A percentile compares a stretch with the other conserved stretches of the same genome.
Evolutionary conservation across 2,113 vertebrate species (phyloP).

Genomic region (Chaetura pelagica): DNA sequence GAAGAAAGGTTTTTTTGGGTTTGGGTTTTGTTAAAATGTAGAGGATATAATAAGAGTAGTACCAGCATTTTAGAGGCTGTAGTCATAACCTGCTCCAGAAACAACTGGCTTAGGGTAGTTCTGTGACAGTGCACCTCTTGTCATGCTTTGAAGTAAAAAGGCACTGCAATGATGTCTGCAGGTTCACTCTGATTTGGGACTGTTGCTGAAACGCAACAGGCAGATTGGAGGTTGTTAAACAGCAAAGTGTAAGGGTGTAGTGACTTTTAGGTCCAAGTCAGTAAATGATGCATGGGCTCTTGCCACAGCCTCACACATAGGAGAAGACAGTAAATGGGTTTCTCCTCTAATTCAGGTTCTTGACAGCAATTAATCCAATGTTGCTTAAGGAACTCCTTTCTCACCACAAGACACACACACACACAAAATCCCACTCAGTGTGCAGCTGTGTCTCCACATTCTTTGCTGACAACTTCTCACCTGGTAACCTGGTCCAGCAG

Average conservation of each 20-base stretch:
- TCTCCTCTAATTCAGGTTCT: not conserved
- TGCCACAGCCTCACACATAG: not conserved
- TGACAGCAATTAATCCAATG: not conserved
- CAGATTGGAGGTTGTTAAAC: not conserved
- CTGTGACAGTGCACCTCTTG: not conserved
- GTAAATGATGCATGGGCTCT: not conserved
- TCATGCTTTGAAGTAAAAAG: not conserved
- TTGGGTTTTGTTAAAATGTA: not conserved
- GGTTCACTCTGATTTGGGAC: not conserved
- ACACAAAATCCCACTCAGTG: fast-evolving
- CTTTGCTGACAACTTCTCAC: not conserved
- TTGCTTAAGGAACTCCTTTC: not conserved
- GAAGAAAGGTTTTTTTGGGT: not conserved
- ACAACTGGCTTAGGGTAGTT: not conserved
- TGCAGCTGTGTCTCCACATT: not conserved
- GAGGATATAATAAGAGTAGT: not conserved
- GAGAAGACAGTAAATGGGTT: not conserved
- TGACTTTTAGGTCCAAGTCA: not conserved
- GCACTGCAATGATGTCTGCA: not conserved
- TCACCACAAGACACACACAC: not conserved
- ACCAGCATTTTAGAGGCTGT: not conserved
- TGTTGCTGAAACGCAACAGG: not conserved
- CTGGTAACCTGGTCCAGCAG: conserved; percentile 69
- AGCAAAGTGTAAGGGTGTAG: not conserved
- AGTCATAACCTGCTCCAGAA: not conserved